Conservation (phyloP, 2,888 invertebrate genomes). For the Diachrysia chrysitis region DNA sequence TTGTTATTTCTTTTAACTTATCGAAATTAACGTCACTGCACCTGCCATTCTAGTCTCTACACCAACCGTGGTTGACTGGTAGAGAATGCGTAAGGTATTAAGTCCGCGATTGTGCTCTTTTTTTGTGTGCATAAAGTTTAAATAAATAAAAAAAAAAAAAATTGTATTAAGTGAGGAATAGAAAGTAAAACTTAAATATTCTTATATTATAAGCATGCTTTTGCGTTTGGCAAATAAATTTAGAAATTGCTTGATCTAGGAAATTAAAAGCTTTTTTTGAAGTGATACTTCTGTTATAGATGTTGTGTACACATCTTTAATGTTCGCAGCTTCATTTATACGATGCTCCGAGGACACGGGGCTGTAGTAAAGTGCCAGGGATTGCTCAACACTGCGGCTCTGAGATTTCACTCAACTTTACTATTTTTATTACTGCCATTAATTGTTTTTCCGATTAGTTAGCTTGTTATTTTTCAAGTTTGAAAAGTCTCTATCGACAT, state of each 20-base stretch:
- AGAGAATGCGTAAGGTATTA: too few relatives aligned
- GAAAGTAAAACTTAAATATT: too few relatives aligned
- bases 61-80: too few relatives aligned
- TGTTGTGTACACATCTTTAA: constrained; percentile 18
- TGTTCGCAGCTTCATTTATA: constrained; percentile 53
- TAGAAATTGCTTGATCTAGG: not conserved
- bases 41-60: too few relatives aligned
- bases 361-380: constrained; percentile 46
- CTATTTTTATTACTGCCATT: constrained; percentile 39
- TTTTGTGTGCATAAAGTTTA: too few relatives aligned
- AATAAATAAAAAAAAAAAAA: too few relatives aligned
- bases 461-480: not conserved
- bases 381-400: constrained; percentile 46
- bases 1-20: too few relatives aligned
- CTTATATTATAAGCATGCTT: too few relatives aligned
- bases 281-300: constrained; percentile 13
- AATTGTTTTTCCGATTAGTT: constrained; percentile 28
- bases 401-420: constrained; percentile 45
- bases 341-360: constrained; percentile 40
- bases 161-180: too few relatives aligned
- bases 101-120: too few relatives aligned
- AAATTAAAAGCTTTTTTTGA: not conserved
- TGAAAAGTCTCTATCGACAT: too few relatives aligned
- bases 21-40: too few relatives aligned
- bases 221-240: not conserved